Base-by-base conservation (phyloP, 1,140 invertebrate genomes). In the Euglossa dilemma region DNA sequence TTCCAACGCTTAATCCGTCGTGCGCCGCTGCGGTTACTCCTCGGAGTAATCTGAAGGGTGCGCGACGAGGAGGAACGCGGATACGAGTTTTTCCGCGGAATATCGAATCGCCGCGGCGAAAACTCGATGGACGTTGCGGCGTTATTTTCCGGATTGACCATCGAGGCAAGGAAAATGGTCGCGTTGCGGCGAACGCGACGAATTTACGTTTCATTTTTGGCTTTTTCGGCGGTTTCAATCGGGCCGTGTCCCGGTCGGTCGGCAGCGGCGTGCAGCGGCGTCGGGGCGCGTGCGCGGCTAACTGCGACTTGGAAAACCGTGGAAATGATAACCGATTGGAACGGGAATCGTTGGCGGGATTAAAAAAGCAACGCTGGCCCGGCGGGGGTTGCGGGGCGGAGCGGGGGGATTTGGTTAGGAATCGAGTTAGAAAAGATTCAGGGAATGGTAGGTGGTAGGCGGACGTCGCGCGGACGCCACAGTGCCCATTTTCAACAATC, bases 1-100 rank as follows among this genome's bases (percentile, higher is more conserved):
- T 89, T 88, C 54, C 63, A 56, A 61, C 78, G 89, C 64, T 72
- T 90, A 88, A 91, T 89, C 88, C 84, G 73, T 85, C 88, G 85
- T 78, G 77, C 88, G 84, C 73, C 81, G 70, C 69, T 73, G 9
- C 43, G 45, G 36, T 36, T 11, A 57, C 0, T 4, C 12, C 5
- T 36, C 7, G 0, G 3, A 36, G 73, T 14, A 63, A 36, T 75
- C 45, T 28, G 16, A 3, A 57, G 18, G 16, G 11, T n/a, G 23
- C 2, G 23, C 36, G 7, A 23, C 7, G 6, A 4, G 16, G 47
- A n/a, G 4, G 14, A 67, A 11, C 2, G 23, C 8, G 1, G 3
- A 18, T n/a, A n/a, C n/a, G n/a, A n/a, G n/a, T 11, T 25, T 23
- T 14, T 12, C 2, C 25, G 9, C 5, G n/a, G 5, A 12, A 52